phyloP scores from a whole-genome alignment of 37 sponge, comb jelly and placozoan genomes.

The Agelas oroides region DNA sequence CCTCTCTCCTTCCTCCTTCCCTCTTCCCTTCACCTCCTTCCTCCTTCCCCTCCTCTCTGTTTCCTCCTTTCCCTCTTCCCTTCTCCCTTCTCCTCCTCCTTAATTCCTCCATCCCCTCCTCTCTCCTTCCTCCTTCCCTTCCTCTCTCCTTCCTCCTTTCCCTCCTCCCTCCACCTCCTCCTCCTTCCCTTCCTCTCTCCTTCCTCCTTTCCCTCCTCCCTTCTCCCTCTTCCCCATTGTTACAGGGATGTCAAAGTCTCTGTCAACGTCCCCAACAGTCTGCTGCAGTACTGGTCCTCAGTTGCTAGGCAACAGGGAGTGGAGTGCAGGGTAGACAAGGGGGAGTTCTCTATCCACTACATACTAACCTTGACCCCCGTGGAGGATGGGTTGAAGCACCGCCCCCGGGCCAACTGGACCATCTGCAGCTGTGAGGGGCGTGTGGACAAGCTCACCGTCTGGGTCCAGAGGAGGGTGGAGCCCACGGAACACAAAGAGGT shows the following conservation, averaged over 20 bases:
- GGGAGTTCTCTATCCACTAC: constrained; percentile 30
- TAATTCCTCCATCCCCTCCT: neutral
- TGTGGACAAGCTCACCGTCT: constrained; percentile 31
- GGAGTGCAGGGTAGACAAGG: constrained; percentile 43
- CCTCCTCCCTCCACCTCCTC: neutral
- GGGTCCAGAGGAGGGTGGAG: constrained; percentile 15
- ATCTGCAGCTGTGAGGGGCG: constrained; percentile 44
- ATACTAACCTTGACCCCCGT: constrained; percentile 55
- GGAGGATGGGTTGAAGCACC: constrained; percentile 64
- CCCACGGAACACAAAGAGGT: neutral
- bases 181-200: neutral
- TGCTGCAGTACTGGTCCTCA: constrained; percentile 81
- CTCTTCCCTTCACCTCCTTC: too few species aligned
- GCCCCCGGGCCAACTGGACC: constrained; percentile 70
- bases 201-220: neutral
- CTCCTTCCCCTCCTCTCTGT: neutral
- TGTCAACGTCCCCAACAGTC: constrained; percentile 42
- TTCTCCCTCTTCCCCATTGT: neutral
- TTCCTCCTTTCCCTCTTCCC: neutral
- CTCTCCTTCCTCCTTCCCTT: neutral
- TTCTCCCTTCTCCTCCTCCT: neutral
- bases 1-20: too few species aligned
- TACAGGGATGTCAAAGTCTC: constrained; percentile 59
- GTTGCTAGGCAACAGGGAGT: constrained; percentile 70
- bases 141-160: neutral